These are phyloP conservation scores for Manis javanica DNA, from an alignment of 2,797 vertebrate genomes.

Conservation along the genomic window DNA sequence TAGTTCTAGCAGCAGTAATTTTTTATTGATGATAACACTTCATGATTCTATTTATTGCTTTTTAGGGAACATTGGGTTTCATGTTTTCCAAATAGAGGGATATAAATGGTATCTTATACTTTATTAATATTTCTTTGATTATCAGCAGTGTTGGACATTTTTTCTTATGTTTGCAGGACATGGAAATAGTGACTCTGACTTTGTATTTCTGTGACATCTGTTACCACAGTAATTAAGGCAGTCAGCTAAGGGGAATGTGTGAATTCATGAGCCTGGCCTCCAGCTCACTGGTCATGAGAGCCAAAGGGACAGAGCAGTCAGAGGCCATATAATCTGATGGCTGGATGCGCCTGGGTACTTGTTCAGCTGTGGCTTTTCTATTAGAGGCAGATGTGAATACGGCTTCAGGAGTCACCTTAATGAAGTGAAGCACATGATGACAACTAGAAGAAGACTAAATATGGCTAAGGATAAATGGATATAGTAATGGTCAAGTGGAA, in stretches of 20 bases:
- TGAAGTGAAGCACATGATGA: background rate
- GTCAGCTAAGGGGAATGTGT: slow-evolving; percentile 18
- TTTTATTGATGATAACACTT: background rate
- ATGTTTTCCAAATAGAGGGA: background rate
- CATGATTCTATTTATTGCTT: background rate
- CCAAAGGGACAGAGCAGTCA: background rate
- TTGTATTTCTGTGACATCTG: slow-evolving; percentile 44
- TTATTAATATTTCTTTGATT: slow-evolving; percentile 48
- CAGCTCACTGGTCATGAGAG: background rate
- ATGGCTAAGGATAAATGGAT: background rate
- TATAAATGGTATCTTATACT: background rate
- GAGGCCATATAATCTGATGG: background rate
- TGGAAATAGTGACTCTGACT: slow-evolving; percentile 18
- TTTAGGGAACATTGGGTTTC: slow-evolving; percentile 16
- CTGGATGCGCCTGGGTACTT: background rate
- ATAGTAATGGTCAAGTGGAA: background rate
- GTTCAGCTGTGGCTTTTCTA: background rate
- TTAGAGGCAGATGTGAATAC: background rate
- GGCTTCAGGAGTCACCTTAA: background rate
- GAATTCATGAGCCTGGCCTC: background rate
- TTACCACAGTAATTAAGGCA: slow-evolving; percentile 66
- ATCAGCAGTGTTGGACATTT: background rate
- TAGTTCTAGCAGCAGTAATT: background rate
- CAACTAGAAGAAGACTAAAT: background rate
- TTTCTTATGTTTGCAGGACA: background rate